Evolutionary conservation across 1,140 invertebrate genomes (phyloP).

Genomic region (Mycetomoellerius zeteki): DNA sequence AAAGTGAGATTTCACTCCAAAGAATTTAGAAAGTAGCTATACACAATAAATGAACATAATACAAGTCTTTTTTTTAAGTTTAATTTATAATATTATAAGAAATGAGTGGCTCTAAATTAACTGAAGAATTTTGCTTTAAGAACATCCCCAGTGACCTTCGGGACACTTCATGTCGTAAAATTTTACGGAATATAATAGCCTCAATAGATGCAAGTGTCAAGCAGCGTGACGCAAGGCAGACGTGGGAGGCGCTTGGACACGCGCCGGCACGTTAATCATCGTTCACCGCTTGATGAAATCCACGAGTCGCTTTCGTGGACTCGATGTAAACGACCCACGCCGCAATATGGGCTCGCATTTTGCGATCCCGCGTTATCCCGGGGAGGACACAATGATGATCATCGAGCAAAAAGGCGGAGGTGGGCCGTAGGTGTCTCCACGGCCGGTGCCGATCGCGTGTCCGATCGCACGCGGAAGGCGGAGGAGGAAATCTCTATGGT

Average conservation of each 20-base stretch:
- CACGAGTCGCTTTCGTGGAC: constrained; percentile 55
- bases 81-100: neutral
- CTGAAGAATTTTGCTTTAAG: neutral
- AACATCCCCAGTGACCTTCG: neutral
- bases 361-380: neutral
- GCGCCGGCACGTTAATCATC: constrained; percentile 70
- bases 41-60: neutral
- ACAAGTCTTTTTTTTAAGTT: neutral
- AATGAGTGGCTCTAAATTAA: neutral
- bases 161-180: neutral
- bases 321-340: constrained; percentile 36
- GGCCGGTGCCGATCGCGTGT: constrained; percentile 42
- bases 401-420: constrained; percentile 21
- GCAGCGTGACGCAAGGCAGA: constrained; percentile 47
- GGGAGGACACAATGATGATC: constrained; percentile 14
- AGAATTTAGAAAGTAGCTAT: neutral
- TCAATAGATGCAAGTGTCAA: constrained; percentile 22
- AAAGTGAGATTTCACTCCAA: too few relatives aligned
- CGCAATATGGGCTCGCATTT: constrained; percentile 1
- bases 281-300: constrained; percentile 68
- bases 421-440: constrained; percentile 22
- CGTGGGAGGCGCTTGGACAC: constrained; percentile 44
- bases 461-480: constrained; percentile 22
- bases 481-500: constrained; percentile 38
- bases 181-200: neutral